phyloP scores from a whole-genome alignment of 2,797 vertebrate species.

The Sciaenops ocellatus region DNA sequence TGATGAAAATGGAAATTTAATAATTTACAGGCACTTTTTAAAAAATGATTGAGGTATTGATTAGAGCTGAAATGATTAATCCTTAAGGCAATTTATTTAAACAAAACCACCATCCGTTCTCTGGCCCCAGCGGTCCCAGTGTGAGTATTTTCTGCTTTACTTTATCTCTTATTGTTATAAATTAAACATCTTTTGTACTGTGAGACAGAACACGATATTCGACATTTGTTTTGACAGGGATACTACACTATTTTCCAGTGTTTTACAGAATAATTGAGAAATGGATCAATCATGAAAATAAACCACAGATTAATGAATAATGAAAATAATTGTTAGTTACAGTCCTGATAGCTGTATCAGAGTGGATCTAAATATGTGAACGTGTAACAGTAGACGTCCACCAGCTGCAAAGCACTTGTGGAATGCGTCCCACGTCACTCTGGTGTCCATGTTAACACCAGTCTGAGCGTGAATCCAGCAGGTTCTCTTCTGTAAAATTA shows the following conservation, averaged over 20 bases:
- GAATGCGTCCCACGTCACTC: slow-evolving; percentile 8
- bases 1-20: not conserved
- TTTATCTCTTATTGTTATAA: not conserved
- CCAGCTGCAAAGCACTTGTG: slow-evolving; percentile 15
- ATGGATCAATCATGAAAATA: not conserved
- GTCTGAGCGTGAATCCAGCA: slow-evolving; percentile 9
- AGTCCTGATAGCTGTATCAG: not conserved
- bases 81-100: too few species aligned
- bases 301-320: not conserved
- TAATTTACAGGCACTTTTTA: not conserved
- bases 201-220: not conserved
- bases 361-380: slow-evolving; percentile 7
- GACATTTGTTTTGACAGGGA: not conserved
- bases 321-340: not conserved
- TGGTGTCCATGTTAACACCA: not conserved
- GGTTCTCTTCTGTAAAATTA: slow-evolving; percentile 9
- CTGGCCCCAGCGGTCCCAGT: not conserved
- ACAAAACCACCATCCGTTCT: not conserved
- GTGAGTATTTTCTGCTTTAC: not conserved
- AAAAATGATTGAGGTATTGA: not conserved
- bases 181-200: not conserved
- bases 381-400: not conserved
- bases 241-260: not conserved
- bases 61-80: not conserved
- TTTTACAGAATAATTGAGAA: too few species aligned